A percentile compares a stretch with the other conserved stretches of the same genome.
Evolutionary conservation across 35 echinoderm and acorn worm species (phyloP).

Genomic region (Strongylocentrotus purpuratus): DNA sequence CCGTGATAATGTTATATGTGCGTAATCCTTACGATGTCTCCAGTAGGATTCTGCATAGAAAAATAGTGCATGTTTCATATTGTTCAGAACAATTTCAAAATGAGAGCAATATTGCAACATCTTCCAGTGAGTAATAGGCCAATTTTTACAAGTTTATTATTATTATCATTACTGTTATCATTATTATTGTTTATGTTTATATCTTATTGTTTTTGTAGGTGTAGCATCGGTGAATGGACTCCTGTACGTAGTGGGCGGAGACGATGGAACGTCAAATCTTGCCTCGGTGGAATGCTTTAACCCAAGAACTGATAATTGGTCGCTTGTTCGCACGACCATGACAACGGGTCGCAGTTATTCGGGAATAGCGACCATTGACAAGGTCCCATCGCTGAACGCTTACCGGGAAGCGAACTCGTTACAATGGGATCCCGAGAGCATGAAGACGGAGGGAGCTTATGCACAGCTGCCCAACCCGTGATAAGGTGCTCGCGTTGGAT

Average conservation of each 20-base stretch:
- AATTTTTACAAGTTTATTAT: too few species aligned
- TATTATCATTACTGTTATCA: background rate
- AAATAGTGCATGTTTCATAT: too few species aligned
- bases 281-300: slow-evolving; percentile 97
- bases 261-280: slow-evolving; percentile 95
- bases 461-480: slow-evolving; percentile 21
- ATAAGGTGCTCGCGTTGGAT: background rate
- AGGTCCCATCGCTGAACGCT: slow-evolving; percentile 51
- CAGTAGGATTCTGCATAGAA: too few species aligned
- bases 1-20: too few species aligned
- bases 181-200: background rate
- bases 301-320: slow-evolving; percentile 80
- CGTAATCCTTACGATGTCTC: too few species aligned
- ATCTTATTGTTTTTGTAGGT: slow-evolving; percentile 44
- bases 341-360: slow-evolving; percentile 93
- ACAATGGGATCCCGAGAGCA: slow-evolving; percentile 43
- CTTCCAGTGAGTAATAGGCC: too few species aligned
- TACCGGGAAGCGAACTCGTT: slow-evolving; percentile 20
- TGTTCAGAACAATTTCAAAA: too few species aligned
- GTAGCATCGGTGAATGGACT: slow-evolving; percentile 90
- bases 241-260: slow-evolving; percentile 88
- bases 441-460: slow-evolving; percentile 42
- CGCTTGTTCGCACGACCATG: slow-evolving; percentile 74
- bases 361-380: slow-evolving; percentile 94
- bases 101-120: too few species aligned